Base-by-base conservation (phyloP, 1,140 invertebrate species). In the Oncopeltus fasciatus region DNA sequence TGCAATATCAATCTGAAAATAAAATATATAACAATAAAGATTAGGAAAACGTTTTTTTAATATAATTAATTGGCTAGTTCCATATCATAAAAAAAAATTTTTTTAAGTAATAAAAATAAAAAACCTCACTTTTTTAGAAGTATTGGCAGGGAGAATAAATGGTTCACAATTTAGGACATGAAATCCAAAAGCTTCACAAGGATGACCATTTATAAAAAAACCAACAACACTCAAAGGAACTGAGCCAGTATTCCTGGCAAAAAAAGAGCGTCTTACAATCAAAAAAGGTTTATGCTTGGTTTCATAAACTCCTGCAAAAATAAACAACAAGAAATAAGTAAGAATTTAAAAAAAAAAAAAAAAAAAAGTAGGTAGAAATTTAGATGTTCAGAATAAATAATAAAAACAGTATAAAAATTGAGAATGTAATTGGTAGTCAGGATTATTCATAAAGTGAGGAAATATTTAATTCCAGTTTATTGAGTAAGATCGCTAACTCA, bases 141-240 rank as follows among this genome's bases (percentile, higher is more conserved):
- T 81, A 74, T 95, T 95, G 16, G 92, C 88, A 60, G 75, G 74
- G 38, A 98, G 76, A 44, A 81, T 76, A 71, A 95, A 93, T 11
- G 86, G 81, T 26, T 80, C 77, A 74, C 94, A 96, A 68, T 94
- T 86, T 21, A 92, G 74, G 20, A 94, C 81, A 70, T 81, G 81
- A 70, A 92, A 96, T 11, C 92, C 92, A 72, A 87, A 91, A 2
- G 90, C 90, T 74, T 89, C 86, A 70, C 92, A 95, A 0, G 76
- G 72, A 27, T 82, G 74, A 29, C 82, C 83, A 68, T 84, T 88
- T 51, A 94, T 86, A 58, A 79, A 79, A 73, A 93, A 91, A 20
- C 82, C 78, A 64, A 81, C 81, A 38, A 95, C 79, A 14, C 81
- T 80, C 57, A 96, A 80, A 0, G 85, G 81, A 44, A 95, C 77